These are phyloP conservation scores for Syrphus vitripennis DNA, from an alignment of 2,888 invertebrate species.

Conservation along the genomic window DNA sequence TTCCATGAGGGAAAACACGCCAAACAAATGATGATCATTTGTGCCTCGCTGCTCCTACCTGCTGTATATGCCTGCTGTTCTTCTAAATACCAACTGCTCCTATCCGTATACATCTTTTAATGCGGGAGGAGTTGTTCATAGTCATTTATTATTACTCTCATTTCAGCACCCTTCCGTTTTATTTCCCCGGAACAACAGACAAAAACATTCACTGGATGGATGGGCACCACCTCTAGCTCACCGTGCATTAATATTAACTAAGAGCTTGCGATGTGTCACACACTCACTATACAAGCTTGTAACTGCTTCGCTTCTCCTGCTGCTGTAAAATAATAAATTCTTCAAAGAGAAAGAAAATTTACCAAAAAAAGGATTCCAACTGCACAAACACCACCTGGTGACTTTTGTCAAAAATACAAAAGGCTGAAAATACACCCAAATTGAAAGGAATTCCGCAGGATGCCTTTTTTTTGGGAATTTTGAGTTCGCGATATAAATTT, in stretches of 20 bases:
- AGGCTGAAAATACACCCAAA: constrained; percentile 37
- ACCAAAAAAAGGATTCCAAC: constrained; percentile 42
- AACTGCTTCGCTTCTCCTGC: background rate
- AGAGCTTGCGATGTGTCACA: constrained; percentile 32
- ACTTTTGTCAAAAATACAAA: constrained; percentile 27
- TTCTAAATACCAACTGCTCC: too few species aligned
- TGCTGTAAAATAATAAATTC: background rate
- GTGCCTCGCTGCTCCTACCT: constrained; percentile 35
- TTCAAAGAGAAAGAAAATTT: constrained; percentile 48
- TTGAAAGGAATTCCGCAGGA: constrained; percentile 28
- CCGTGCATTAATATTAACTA: constrained; percentile 37
- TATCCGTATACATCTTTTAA: constrained; percentile 8
- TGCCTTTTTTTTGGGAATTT: background rate
- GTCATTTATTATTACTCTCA: constrained; percentile 78
- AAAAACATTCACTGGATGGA: background rate
- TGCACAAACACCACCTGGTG: constrained; percentile 51
- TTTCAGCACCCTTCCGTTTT: constrained; percentile 77
- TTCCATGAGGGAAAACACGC: constrained; percentile 62
- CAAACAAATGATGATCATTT: constrained; percentile 70
- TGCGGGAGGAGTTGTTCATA: constrained; percentile 74
- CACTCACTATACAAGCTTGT: constrained; percentile 1
- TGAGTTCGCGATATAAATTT: constrained; percentile 21
- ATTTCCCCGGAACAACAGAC: constrained; percentile 26
- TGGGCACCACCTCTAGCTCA: constrained; percentile 13
- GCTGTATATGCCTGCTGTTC: constrained; percentile 5